Conservation (phyloP, 2,888 invertebrate species). For the Arctia plantaginis region DNA sequence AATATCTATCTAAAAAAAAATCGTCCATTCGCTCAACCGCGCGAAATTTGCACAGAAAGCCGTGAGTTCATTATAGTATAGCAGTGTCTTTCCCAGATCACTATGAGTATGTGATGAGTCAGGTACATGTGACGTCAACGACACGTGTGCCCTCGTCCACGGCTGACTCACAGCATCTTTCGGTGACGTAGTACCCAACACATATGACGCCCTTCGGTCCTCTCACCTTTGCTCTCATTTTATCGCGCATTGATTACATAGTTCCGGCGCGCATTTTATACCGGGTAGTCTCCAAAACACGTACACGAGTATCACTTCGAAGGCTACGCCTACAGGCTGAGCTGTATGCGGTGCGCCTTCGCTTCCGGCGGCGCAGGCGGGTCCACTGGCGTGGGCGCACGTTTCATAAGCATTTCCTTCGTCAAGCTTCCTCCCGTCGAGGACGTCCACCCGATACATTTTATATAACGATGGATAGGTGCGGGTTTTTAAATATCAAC, state of each 20-base stretch:
- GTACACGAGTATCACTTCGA: conserved; percentile 46
- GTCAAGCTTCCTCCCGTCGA: conserved; percentile 72
- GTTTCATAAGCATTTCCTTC: conserved; percentile 81
- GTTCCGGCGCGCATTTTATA: conserved; percentile 47
- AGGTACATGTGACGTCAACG: conserved; percentile 77
- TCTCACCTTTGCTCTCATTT: conserved; percentile 64
- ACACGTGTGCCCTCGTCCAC: conserved; percentile 70
- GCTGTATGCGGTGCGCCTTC: conserved; percentile 68
- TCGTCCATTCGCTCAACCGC: neutral
- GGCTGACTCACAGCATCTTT: conserved; percentile 73
- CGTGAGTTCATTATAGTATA: conserved; percentile 38
- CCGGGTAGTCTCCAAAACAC: conserved; percentile 33
- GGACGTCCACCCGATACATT: conserved; percentile 51
- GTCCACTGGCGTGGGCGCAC: conserved; percentile 68
- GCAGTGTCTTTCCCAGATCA: conserved; percentile 58
- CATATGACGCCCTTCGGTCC: conserved; percentile 65
- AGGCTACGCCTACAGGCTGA: conserved; percentile 63
- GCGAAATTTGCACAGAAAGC: conserved; percentile 16
- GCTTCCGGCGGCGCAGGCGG: conserved; percentile 69
- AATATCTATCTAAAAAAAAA: neutral
- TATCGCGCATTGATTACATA: conserved; percentile 60
- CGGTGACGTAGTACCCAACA: conserved; percentile 65
- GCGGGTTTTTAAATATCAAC: conserved; percentile 53
- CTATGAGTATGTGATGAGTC: conserved; percentile 70
- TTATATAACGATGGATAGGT: conserved; percentile 51